Evolutionary conservation across 2,113 vertebrate species (phyloP), one percentile per base, ranked within the genome.

Genomic region (Amblyornis subalaris): DNA sequence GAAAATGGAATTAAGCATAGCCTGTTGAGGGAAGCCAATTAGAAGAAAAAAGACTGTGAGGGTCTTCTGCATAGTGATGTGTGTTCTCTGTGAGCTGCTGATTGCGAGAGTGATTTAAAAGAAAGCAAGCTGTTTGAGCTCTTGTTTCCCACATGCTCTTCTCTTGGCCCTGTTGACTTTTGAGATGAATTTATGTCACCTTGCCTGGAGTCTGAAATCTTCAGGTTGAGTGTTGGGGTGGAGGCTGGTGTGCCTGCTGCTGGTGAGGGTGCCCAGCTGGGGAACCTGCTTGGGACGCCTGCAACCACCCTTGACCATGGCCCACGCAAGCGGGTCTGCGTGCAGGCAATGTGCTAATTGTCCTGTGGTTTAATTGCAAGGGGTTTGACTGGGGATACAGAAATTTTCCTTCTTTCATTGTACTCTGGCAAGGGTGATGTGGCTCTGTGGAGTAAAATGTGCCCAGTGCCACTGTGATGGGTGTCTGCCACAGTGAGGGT

Each of bases 251-350:
- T 61, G 58, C 22, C 51, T 36, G 36, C 33, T 47, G 54, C 23
- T 1, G 4, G 14, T 54, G 61, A 65, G 44, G 58, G 18, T 22
- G 20, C 28, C 38, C 22, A 10, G 8, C 18, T 45, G 26, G 40
- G 58, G 64, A 69, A 22, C 22, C 51, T 73, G 23, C 33, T 2
- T 1, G 1, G 65, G 20, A 22, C 42, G 29, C 19, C 2, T 33
- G 58, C 26, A 62, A 53, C 44, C 0, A 0, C 36, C 25, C 19
- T 61, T 0, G 1, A 7, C 36, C 0, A 0, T 2, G 4, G 35
- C 25, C 47, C 8, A 5, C 0, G 0, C 38, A 57, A 42, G 22
- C 0, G 0, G n/a, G 24, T 40, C 29, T 60, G 21, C 0, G 0
- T 38, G 25, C 47, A 6, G 44, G 26, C 6, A 3, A 2, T 7